Conservation (phyloP, 2,113 vertebrate species). For the Semnopithecus entellus region DNA sequence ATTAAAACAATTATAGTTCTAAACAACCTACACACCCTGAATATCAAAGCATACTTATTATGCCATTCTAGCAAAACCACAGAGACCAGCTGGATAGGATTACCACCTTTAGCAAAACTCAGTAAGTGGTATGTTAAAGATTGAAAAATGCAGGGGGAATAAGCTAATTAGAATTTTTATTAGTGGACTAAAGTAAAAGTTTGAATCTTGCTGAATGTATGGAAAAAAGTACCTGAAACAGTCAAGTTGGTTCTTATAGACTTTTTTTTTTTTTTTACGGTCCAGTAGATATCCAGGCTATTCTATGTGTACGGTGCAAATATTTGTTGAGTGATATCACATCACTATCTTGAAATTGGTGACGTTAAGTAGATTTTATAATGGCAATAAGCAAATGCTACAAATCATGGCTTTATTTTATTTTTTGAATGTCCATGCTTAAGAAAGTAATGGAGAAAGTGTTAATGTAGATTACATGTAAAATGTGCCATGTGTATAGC, state of each 20-base stretch:
- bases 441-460: neutral
- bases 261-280: neutral
- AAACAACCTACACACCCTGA: slow-evolving; percentile 32
- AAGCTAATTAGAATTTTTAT: slow-evolving; percentile 41
- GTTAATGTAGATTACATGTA: neutral
- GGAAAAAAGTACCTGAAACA: neutral
- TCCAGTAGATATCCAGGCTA: neutral
- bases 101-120: slow-evolving; percentile 50
- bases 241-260: neutral
- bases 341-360: neutral
- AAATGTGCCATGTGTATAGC: neutral
- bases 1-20: slow-evolving; percentile 56
- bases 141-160: slow-evolving; percentile 2
- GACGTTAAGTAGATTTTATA: neutral
- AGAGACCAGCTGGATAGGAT: slow-evolving; percentile 34
- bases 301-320: neutral
- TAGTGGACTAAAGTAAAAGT: neutral
- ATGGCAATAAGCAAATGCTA: neutral
- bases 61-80: neutral
- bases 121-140: neutral
- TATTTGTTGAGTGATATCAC: neutral
- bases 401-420: neutral
- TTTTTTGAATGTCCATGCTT: neutral
- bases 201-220: neutral
- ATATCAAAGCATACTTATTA: slow-evolving; percentile 52